These are phyloP conservation scores for Corythornis madagascariensis DNA, from an alignment of 2,113 vertebrate genomes.

Conservation along the genomic window DNA sequence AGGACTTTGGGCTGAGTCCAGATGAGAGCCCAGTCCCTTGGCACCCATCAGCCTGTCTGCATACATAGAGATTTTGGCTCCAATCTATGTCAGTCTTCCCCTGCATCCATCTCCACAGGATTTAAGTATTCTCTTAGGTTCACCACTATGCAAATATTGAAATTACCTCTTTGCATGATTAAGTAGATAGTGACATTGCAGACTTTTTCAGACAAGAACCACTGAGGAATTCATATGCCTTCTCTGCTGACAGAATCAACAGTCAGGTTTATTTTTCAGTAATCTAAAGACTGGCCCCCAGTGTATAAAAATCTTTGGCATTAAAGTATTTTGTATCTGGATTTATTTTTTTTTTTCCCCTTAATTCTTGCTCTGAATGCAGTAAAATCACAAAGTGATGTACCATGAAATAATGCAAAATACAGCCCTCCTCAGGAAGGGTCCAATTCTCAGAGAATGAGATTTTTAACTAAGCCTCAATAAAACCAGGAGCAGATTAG, in stretches of 20 bases:
- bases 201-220: background rate
- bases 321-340: background rate
- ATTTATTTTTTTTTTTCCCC: background rate
- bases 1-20: background rate
- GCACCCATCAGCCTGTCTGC: background rate
- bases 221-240: background rate
- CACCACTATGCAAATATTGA: conserved; percentile 36
- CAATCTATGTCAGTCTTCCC: background rate
- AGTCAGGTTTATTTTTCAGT: conserved; percentile 8
- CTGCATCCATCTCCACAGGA: background rate
- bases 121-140: conserved; percentile 26
- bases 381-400: background rate
- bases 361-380: background rate
- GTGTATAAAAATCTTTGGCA: background rate
- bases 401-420: background rate
- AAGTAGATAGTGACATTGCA: background rate
- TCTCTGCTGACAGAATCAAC: background rate
- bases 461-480: background rate
- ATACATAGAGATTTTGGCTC: background rate
- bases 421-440: background rate
- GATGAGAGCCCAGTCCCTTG: background rate
- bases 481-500: background rate
- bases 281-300: background rate
- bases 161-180: background rate
- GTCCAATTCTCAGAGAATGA: rapidly evolving